Evolutionary conservation across 30 jellyfish, hydroid and myxozoan genomes (phyloP).

Genomic region (Morbakka virulenta): DNA sequence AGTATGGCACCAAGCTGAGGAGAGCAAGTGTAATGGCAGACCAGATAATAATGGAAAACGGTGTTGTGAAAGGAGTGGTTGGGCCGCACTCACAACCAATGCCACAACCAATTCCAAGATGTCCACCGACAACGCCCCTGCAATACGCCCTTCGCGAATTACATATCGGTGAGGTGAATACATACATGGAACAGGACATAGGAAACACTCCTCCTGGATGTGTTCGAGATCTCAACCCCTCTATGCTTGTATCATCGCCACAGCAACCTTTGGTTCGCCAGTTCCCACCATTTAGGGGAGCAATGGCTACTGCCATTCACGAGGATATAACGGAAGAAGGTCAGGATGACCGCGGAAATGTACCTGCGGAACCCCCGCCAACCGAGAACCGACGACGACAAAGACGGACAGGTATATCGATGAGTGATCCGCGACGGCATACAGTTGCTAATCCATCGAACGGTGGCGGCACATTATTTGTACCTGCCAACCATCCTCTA

Average conservation of each 20-base stretch:
- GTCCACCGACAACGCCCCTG: conserved; percentile 64
- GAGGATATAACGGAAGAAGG: conserved; percentile 85
- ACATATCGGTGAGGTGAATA: conserved; percentile 85
- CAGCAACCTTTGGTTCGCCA: conserved; percentile 28
- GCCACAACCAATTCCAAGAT: conserved; percentile 79
- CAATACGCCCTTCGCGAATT: conserved; percentile 90
- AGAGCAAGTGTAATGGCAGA: conserved; percentile 96
- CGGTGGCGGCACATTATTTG: conserved; percentile 76
- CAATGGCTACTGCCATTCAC: conserved; percentile 64
- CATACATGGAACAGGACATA: conserved; percentile 59
- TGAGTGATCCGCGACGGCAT: conserved; percentile 31
- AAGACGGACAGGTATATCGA: conserved; percentile 78
- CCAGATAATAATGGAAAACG: conserved; percentile 79
- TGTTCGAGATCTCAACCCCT: conserved; percentile 59
- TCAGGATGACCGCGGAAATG: conserved; percentile 42
- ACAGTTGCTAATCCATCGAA: conserved; percentile 56
- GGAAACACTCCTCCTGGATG: conserved; percentile 70
- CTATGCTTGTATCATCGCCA: conserved; percentile 38
- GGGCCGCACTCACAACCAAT: conserved; percentile 39
- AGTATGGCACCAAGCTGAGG: conserved; percentile 77
- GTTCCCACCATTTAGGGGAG: conserved; percentile 27
- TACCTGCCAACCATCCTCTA: conserved; percentile 97
- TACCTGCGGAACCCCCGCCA: conserved; percentile 35
- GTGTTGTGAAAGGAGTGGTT: conserved; percentile 57
- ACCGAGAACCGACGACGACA: conserved; percentile 67